Evolutionary conservation across 2,888 invertebrate species (phyloP), one percentile per base, ranked within the genome.

Genomic region (Nomada lathburiana): DNA sequence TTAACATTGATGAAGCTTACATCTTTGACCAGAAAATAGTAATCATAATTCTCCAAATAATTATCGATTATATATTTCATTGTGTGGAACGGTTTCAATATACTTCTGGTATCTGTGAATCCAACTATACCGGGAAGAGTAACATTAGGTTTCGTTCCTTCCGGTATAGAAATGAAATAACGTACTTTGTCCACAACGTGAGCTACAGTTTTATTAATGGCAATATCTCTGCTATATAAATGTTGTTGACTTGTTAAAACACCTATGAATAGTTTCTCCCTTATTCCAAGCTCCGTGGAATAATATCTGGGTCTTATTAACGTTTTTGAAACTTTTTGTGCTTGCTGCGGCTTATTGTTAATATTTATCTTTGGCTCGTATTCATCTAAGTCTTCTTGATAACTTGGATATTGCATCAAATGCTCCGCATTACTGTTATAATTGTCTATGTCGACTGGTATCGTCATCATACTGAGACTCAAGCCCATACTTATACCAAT

Each of bases 231-330:
- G 53, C 95, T 96, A 79, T 96, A 96, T 26, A 96, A 96, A 91
- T 95, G 97, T 68, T 96, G 96, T 89, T 96, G 96, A 1, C 96
- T 96, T 23, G 97, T 97, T 90, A 99, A 95, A 53, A 98, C 97
- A 23, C 97, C 98, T 50, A 98, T 96, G 91, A 99, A 97, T 18
- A 99, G 93, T 91, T 98, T 98, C 86, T 98, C 98, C 82, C 97
- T 95, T 89, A 99, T 98, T 23, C 98, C 99, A 74, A 99, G 95
- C 94, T 99, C 99, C 0, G 99, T 98, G 65, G 98, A 98, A 92
- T 98, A 98, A 94, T 98, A 99, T 29, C 99, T 95, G 0, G 99
- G 98, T 2, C 99, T 96, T 72, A 97, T 95, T 85, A 98, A 95
- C 87, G 96, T 95, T 91, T 96, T 95, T 16, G 95, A 95, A 84